Conservation (phyloP, 2,888 invertebrate species). For the Tromatobia lineatoria region DNA sequence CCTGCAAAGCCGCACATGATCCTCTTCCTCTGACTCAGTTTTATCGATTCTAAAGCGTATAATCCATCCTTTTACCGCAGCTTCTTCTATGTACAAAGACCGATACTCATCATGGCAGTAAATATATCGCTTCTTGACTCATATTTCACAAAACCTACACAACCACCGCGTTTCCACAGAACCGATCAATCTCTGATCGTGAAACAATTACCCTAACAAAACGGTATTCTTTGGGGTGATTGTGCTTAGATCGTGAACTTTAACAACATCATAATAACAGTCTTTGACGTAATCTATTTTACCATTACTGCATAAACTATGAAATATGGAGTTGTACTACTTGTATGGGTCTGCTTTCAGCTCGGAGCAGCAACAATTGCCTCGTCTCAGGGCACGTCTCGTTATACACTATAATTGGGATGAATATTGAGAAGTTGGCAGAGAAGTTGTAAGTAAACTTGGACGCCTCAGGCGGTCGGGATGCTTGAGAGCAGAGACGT, state of each 20-base stretch:
- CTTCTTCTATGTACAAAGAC: neutral
- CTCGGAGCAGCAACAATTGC: constrained; percentile 64
- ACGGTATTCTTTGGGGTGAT: no score
- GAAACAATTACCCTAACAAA: neutral
- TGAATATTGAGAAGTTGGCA: constrained; percentile 86
- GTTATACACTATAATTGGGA: constrained; percentile 82
- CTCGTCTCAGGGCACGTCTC: constrained; percentile 64
- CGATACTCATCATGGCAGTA: neutral
- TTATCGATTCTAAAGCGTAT: neutral
- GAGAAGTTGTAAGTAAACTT: constrained; percentile 85
- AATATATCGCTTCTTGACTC: neutral
- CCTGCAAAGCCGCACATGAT: neutral
- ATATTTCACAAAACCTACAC: no score
- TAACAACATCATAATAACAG: neutral
- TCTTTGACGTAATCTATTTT: constrained; percentile 12
- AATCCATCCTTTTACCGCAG: neutral
- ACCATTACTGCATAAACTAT: neutral
- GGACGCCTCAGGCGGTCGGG: constrained; percentile 83
- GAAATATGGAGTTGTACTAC: neutral
- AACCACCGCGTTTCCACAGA: neutral
- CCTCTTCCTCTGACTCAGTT: neutral
- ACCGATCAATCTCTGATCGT: constrained; percentile 10
- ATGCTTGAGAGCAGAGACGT: constrained; percentile 85
- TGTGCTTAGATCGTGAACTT: no score
- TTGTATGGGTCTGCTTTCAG: constrained; percentile 22